phyloP scores from a whole-genome alignment of 2,113 vertebrate genomes.

The Danionella cerebrum region DNA sequence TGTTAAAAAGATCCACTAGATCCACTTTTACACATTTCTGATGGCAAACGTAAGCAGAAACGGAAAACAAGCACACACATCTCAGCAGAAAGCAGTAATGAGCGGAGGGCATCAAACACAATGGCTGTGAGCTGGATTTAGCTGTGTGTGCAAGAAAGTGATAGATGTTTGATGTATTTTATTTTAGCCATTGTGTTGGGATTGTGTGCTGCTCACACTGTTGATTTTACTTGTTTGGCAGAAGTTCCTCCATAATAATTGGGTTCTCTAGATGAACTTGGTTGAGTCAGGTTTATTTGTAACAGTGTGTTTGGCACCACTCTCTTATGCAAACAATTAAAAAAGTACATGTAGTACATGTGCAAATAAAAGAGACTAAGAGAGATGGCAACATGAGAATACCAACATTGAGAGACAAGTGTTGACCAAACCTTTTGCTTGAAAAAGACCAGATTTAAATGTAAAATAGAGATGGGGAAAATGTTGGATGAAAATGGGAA shows the following conservation, averaged over 20 bases:
- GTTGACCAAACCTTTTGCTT: too few species aligned
- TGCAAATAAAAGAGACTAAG: not conserved
- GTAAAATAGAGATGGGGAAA: too few species aligned
- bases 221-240: constrained; percentile 21
- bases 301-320: not conserved
- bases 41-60: not conserved
- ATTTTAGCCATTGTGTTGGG: not conserved
- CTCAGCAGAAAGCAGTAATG: constrained; percentile 26
- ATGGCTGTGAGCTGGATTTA: constrained; percentile 11
- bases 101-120: constrained; percentile 2
- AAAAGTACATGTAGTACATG: too few species aligned
- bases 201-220: constrained; percentile 18
- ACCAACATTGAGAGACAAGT: too few species aligned
- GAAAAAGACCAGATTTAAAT: too few species aligned
- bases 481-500: too few species aligned
- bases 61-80: constrained; percentile 10
- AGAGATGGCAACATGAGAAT: not conserved
- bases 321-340: too few species aligned
- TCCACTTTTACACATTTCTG: not conserved
- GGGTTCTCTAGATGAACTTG: constrained; percentile 24
- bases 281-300: not conserved
- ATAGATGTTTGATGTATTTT: constrained; percentile 1
- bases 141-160: not conserved
- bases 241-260: constrained; percentile 16
- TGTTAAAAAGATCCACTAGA: too few species aligned